phyloP scores from a whole-genome alignment of 1,140 invertebrate genomes.

The Drosophila burlai region DNA sequence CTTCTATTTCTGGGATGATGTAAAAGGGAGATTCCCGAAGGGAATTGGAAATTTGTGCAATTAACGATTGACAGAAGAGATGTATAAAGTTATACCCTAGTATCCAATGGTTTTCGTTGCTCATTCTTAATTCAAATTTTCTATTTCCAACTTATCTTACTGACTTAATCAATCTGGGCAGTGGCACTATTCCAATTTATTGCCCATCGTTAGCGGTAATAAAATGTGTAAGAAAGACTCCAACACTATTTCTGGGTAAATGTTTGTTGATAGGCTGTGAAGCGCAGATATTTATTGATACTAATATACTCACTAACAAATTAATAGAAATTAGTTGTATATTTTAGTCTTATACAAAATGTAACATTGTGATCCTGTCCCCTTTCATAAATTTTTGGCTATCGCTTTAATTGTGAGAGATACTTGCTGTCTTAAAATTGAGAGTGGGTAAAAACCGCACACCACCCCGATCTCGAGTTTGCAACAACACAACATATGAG shows the following conservation, averaged over 20 bases:
- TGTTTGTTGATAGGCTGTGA: neutral
- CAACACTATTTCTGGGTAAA: neutral
- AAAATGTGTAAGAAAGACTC: neutral
- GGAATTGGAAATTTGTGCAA: neutral
- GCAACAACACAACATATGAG: too few relatives aligned
- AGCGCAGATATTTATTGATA: conserved; percentile 1
- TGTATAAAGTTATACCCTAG: neutral
- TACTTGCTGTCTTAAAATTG: too few relatives aligned
- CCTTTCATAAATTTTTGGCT: too few relatives aligned
- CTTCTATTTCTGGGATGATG: neutral
- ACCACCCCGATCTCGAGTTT: too few relatives aligned
- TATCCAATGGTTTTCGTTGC: neutral
- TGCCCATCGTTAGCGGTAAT: neutral
- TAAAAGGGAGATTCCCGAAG: conserved; percentile 9
- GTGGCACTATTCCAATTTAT: conserved; percentile 8
- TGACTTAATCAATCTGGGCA: neutral
- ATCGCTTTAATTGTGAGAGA: too few relatives aligned
- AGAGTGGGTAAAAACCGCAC: too few relatives aligned
- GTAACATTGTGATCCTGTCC: too few relatives aligned
- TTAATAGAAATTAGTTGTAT: neutral
- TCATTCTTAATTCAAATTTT: neutral
- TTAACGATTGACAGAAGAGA: neutral
- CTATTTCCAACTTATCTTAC: neutral
- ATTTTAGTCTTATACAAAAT: neutral
- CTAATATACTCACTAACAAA: neutral